Evolutionary conservation across 53 echinoderm and acorn worm genomes (phyloP), one percentile per base, ranked within the genome.

Genomic region (Luidia sarsii): DNA sequence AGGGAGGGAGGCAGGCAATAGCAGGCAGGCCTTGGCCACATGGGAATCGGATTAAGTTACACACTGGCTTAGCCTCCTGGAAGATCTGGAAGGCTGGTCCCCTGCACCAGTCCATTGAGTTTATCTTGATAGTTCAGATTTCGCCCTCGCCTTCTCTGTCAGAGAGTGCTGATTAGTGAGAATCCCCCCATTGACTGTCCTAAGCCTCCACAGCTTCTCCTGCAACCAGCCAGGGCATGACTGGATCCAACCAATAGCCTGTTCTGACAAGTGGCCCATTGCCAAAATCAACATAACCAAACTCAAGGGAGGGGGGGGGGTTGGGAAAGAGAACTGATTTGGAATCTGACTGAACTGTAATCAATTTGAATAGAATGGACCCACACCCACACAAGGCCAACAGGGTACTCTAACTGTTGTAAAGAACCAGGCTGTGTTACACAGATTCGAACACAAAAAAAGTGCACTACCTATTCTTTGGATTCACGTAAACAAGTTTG

Each of bases 311-410:
- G 2, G 41, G 29, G 67, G 67, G 67, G 43, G 43, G 39, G 31
- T n/a, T 1, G 41, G 29, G 43, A 1, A 59, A 16, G 68, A 16
- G 68, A 27, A 9, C 14, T 13, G 49, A 45, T 3, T 13, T 8
- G 27, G 45, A 28, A 45, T 45, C 59, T 11, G 43, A 57, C 16
- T 77, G 77, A 77, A 60, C 61, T 29, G 56, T 25, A 72, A 54
- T 72, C 72, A 72, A 77, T 77, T 61, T 77, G 77, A 59, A 77
- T 77, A 77, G 77, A 77, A 77, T 77, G 39, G 60, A 27, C 4
- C 29, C 24, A 43, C 77, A 61, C 77, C 77, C 77, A 77, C 77
- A 59, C 77, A 59, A 43, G 21, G 43, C 15, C 30, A n/a, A 9
- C 16, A 45, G 77, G 77, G 77, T 77, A 48, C 43, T 16, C 32